Conservation (phyloP, 2,797 vertebrate genomes). For the Telmatherina bonti region DNA sequence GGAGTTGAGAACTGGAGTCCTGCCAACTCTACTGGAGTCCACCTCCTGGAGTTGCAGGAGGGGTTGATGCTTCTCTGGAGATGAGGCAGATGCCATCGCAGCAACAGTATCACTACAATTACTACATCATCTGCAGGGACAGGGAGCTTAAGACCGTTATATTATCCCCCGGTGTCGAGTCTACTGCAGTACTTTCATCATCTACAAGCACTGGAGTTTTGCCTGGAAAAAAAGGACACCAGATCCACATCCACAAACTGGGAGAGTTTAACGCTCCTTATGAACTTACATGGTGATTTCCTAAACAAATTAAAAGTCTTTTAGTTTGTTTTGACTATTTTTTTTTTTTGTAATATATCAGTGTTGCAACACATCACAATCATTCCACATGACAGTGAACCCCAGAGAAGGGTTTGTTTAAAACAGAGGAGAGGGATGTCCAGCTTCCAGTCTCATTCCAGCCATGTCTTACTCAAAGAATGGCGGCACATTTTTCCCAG, state of each 20-base stretch:
- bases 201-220: background rate
- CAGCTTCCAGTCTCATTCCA: slow-evolving; percentile 11
- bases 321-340: slow-evolving; percentile 8
- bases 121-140: slow-evolving; percentile 37
- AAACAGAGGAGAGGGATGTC: background rate
- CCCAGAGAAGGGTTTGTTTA: background rate
- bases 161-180: background rate
- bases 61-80: slow-evolving; percentile 84
- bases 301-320: background rate
- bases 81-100: slow-evolving; percentile 80
- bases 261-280: background rate
- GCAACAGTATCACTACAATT: slow-evolving; percentile 1
- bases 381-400: background rate
- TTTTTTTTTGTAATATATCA: background rate
- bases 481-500: background rate
- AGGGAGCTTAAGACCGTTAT: background rate
- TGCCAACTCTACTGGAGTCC: slow-evolving; percentile 79
- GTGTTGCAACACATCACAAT: background rate
- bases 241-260: background rate
- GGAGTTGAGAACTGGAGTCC: slow-evolving; percentile 82
- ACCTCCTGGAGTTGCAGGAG: slow-evolving; percentile 89
- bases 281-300: slow-evolving; percentile 31
- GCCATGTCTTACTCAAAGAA: slow-evolving; percentile 29
- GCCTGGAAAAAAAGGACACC: background rate
- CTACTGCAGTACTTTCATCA: slow-evolving; percentile 13